Evolutionary conservation across 2,888 invertebrate species (phyloP), one percentile per base, ranked within the genome.

Genomic region (Yponomeuta malinellus): DNA sequence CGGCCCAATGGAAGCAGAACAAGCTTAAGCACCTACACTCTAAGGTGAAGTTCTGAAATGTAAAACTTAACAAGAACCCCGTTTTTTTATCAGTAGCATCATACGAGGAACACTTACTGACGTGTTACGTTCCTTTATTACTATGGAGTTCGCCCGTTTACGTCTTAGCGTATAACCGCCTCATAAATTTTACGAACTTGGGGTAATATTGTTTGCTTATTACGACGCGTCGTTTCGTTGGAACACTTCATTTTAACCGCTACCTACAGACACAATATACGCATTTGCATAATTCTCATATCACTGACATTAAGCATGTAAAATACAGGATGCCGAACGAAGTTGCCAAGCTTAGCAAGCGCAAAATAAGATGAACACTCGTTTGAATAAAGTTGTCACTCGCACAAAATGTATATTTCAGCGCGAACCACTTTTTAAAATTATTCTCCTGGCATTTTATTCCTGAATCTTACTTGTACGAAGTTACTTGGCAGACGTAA

Each of bases 121-220:
- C 76, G 74, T 79, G 79, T 80, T 78, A 81, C 77, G 76, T 81
- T 79, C 75, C 73, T 73, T 79, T 81, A 81, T 78, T 78, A 78
- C 77, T 78, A 78, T 74, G 76, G 76, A 78, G 76, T 76, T 76
- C 72, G 75, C 76, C 79, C 81, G 84, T 87, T 88, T 85, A 87
- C 82, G 81, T 81, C 83, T 81, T 81, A 74, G 77, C 79, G 80
- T 84, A 88, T 86, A 89, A 89, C 85, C 84, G 81, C 83, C 78
- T 84, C 85, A 83, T 89, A 88, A 87, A 88, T 85, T 89, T 88
- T 85, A 86, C 84, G 85, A 84, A 86, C 84, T 83, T 81, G 72
- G 76, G 79, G 85, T 86, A 84, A 83, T 88, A 86, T 84, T 85
- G 85, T 86, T 86, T 81, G 81, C 81, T 84, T 87, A 85, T 87